A percentile compares a stretch with the other conserved stretches of the same genome.
Evolutionary conservation across 2,797 vertebrate genomes (phyloP).

Genomic region (Loris lydekkerianus): DNA sequence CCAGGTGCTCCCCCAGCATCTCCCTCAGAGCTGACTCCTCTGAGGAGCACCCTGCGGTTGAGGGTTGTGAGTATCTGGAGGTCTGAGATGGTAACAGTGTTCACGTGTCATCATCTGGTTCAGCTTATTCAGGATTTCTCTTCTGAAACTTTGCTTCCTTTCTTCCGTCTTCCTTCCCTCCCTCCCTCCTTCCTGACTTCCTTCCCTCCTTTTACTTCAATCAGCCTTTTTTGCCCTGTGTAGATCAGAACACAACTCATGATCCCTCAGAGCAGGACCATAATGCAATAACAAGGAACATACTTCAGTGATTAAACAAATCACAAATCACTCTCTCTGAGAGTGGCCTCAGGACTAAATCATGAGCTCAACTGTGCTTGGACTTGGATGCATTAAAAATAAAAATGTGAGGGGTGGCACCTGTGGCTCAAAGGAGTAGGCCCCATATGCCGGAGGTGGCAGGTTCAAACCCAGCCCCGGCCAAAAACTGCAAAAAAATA

Average conservation of each 20-base stretch:
- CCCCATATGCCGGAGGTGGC: too few relatives aligned
- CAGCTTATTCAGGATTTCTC: not conserved
- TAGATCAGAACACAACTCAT: not conserved
- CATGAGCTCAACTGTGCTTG: conserved; percentile 24
- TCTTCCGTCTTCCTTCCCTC: too few relatives aligned
- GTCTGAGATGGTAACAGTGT: conserved; percentile 1
- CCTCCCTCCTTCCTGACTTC: too few relatives aligned
- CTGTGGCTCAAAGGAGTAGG: too few relatives aligned
- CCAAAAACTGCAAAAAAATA: too few relatives aligned
- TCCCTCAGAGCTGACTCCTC: not conserved
- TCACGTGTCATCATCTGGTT: not conserved
- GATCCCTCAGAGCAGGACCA: not conserved
- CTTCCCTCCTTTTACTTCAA: too few relatives aligned
- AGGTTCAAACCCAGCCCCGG: too few relatives aligned
- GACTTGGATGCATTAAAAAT: conserved; percentile 34
- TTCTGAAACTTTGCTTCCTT: too few relatives aligned
- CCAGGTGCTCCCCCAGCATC: not conserved
- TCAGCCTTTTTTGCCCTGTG: not conserved
- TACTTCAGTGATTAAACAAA: not conserved
- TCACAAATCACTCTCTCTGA: not conserved
- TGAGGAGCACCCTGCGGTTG: not conserved
- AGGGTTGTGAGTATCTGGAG: not conserved
- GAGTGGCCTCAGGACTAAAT: conserved; percentile 26
- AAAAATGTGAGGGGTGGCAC: not conserved
- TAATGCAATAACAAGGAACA: not conserved